Percentiles rank a stretch among this genome's conserved stretches.
These are phyloP conservation scores for Nibea albiflora DNA, from an alignment of 2,113 vertebrate species.

Conservation along the genomic window DNA sequence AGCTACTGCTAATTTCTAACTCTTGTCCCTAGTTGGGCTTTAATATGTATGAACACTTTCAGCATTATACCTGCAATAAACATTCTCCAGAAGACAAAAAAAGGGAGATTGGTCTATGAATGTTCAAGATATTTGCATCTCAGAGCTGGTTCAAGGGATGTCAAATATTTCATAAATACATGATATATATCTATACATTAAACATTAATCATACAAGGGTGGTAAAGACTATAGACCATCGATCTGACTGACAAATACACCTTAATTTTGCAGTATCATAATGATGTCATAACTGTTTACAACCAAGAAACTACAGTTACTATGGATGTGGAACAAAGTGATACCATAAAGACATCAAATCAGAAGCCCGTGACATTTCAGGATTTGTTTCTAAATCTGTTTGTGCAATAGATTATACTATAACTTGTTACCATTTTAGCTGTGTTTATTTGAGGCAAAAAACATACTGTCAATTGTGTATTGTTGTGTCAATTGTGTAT, in stretches of 20 bases:
- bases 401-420: background rate
- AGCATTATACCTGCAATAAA: background rate
- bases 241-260: background rate
- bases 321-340: background rate
- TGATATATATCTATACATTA: background rate
- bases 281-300: background rate
- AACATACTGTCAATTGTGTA: background rate
- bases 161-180: background rate
- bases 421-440: background rate
- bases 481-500: background rate
- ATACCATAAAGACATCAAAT: background rate
- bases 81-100: background rate
- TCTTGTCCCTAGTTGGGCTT: too few relatives aligned
- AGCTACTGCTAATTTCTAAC: too few relatives aligned
- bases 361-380: background rate
- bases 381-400: background rate
- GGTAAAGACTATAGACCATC: background rate
- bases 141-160: background rate
- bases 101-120: background rate
- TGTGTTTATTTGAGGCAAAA: background rate
- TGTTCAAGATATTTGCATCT: conserved; percentile 1
- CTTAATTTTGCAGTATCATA: background rate
- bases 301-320: too few relatives aligned
- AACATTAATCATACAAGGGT: background rate
- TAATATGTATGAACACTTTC: background rate